Conservation (phyloP, 2,888 invertebrate species). For the Sclerodermus sp. region DNA sequence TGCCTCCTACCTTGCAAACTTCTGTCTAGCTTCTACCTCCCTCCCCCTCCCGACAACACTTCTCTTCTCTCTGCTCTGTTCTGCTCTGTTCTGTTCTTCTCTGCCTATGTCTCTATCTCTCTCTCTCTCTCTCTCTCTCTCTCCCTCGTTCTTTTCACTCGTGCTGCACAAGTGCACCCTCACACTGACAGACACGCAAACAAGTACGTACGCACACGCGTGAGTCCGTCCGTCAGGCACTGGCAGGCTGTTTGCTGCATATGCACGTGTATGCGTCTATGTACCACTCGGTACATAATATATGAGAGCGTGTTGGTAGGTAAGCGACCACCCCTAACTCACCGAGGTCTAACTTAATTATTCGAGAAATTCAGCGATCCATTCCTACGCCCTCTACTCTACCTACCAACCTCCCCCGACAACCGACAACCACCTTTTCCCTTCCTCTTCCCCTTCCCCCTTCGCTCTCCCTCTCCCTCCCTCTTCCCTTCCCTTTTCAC, state of each 20-base stretch:
- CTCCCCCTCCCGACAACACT: too few relatives aligned
- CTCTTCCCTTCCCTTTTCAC: too few relatives aligned
- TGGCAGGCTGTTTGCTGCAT: background rate
- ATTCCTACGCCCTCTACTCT: constrained; percentile 41
- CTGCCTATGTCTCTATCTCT: constrained; percentile 20
- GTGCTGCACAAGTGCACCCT: constrained; percentile 9
- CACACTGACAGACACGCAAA: constrained; percentile 14
- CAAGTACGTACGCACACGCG: constrained; percentile 6
- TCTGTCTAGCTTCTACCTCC: too few relatives aligned
- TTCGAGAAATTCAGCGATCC: constrained; percentile 58
- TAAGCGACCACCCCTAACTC: constrained; percentile 51
- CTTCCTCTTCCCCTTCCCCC: constrained; percentile 9
- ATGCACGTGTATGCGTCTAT: constrained; percentile 30
- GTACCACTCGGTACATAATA: constrained; percentile 52
- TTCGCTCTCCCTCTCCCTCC: constrained; percentile 15
- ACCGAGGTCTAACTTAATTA: constrained; percentile 57
- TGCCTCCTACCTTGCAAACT: constrained; percentile 15
- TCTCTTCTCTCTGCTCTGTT: too few relatives aligned
- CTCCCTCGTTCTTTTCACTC: constrained; percentile 10
- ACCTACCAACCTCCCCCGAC: too few relatives aligned
- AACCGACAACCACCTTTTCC: constrained; percentile 14
- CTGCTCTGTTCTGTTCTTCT: constrained; percentile 16
- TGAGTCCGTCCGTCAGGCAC: constrained; percentile 15
- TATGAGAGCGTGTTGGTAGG: constrained; percentile 54
- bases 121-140: constrained; percentile 14